Evolutionary conservation across 2,113 vertebrate genomes (phyloP).

Genomic region (Nothoprocta pentlandii): DNA sequence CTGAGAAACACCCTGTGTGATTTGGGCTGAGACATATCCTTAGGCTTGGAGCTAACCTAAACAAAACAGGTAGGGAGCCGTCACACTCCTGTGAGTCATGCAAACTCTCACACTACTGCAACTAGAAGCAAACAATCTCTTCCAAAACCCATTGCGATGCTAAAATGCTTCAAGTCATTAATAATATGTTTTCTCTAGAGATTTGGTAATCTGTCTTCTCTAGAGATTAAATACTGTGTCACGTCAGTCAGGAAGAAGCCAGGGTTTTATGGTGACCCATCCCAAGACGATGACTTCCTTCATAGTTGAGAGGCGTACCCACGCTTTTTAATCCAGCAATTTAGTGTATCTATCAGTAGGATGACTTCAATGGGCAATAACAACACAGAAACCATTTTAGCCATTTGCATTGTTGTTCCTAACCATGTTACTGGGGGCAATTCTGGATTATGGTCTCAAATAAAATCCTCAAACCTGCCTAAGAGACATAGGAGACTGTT

Average conservation of each 20-base stretch:
- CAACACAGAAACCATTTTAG: background rate
- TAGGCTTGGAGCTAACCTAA: background rate
- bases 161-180: background rate
- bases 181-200: background rate
- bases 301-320: fast-evolving
- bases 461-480: background rate
- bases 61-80: background rate
- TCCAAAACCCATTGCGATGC: background rate
- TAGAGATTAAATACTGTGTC: background rate
- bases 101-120: background rate
- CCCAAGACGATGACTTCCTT: background rate
- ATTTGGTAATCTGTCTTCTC: too few relatives aligned
- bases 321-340: background rate
- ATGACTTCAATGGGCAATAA: background rate
- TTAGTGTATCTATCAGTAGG: background rate
- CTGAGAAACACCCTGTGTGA: fast-evolving
- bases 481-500: background rate
- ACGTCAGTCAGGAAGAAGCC: background rate
- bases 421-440: background rate
- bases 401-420: background rate
- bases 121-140: background rate
- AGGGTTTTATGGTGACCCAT: fast-evolving
- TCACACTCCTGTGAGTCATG: background rate
- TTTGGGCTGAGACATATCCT: background rate
- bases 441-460: background rate